Percentiles rank a stretch among this genome's conserved stretches.
Evolutionary conservation across 2,888 invertebrate genomes (phyloP).

Genomic region (Ptychoptera albimana): DNA sequence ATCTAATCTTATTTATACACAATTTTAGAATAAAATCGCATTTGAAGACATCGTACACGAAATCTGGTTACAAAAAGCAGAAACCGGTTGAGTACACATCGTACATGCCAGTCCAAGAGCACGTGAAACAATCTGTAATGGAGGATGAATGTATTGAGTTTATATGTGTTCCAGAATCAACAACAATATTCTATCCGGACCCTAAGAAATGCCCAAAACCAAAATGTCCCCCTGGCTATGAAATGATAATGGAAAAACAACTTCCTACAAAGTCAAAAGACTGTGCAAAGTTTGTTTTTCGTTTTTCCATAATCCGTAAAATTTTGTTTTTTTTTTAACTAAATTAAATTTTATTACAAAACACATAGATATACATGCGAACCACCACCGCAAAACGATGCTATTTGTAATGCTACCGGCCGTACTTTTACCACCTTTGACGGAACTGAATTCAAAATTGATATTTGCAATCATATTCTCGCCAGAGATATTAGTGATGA

Average conservation of each 20-base stretch:
- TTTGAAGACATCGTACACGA: too few relatives aligned
- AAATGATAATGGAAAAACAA: constrained; percentile 33
- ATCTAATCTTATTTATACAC: too few relatives aligned
- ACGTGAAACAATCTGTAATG: too few relatives aligned
- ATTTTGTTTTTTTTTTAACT: too few relatives aligned
- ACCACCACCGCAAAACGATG: constrained; percentile 44
- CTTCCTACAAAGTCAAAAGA: constrained; percentile 23
- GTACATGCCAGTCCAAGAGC: too few relatives aligned
- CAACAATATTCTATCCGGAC: constrained; percentile 3
- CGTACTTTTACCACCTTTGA: constrained; percentile 69
- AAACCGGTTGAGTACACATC: too few relatives aligned
- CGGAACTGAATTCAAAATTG: constrained; percentile 59
- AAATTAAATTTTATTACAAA: constrained; percentile 10
- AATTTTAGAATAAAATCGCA: too few relatives aligned
- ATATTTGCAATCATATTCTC: constrained; percentile 65
- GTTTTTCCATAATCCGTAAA: too few relatives aligned
- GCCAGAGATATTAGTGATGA: constrained; percentile 49
- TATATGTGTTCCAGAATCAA: constrained; percentile 22
- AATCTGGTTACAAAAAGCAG: too few relatives aligned
- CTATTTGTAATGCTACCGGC: constrained; percentile 46
- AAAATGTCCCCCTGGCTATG: constrained; percentile 37
- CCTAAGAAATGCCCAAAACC: constrained; percentile 31
- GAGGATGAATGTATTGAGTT: constrained; percentile 25
- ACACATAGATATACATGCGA: constrained; percentile 42
- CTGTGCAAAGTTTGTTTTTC: constrained; percentile 26